phyloP scores from a whole-genome alignment of 1,140 invertebrate species.

The Eurosta solidaginis region DNA sequence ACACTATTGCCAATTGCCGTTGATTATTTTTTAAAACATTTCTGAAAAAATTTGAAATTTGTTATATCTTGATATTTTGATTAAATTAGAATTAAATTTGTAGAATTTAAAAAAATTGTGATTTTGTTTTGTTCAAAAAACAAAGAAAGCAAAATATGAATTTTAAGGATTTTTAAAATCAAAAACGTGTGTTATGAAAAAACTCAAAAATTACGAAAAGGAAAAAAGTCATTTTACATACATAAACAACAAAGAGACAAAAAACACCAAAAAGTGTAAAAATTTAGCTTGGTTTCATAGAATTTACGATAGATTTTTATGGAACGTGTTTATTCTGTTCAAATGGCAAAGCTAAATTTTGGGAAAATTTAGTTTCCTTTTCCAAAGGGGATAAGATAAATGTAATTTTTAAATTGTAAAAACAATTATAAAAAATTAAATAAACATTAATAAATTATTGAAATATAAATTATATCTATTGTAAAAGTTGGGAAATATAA shows the following conservation, averaged over 20 bases:
- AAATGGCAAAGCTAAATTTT: too few species aligned
- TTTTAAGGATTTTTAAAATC: constrained; percentile 7
- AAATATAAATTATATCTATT: too few species aligned
- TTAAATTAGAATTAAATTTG: not conserved
- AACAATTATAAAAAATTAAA: too few species aligned
- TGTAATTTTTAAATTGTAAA: too few species aligned
- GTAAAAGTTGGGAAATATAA: not conserved
- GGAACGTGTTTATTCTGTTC: too few species aligned
- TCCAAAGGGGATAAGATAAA: too few species aligned
- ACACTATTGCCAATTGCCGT: not conserved
- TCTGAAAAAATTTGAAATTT: not conserved
- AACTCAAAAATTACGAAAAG: not conserved
- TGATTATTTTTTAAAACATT: not conserved
- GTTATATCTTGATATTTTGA: not conserved
- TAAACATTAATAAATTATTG: too few species aligned
- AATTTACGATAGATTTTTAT: not conserved
- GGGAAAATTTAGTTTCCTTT: too few species aligned
- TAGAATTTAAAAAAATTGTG: not conserved
- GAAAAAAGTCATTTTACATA: not conserved
- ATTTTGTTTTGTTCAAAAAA: constrained; percentile 27
- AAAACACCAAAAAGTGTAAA: constrained; percentile 11
- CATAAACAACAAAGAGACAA: not conserved
- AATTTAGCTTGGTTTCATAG: not conserved
- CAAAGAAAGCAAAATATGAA: not conserved
- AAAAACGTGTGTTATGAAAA: not conserved